A percentile compares a stretch with the other conserved stretches of the same genome.
These are phyloP conservation scores for Okamejei kenojei DNA, from an alignment of 2,797 vertebrate species.

Conservation along the genomic window DNA sequence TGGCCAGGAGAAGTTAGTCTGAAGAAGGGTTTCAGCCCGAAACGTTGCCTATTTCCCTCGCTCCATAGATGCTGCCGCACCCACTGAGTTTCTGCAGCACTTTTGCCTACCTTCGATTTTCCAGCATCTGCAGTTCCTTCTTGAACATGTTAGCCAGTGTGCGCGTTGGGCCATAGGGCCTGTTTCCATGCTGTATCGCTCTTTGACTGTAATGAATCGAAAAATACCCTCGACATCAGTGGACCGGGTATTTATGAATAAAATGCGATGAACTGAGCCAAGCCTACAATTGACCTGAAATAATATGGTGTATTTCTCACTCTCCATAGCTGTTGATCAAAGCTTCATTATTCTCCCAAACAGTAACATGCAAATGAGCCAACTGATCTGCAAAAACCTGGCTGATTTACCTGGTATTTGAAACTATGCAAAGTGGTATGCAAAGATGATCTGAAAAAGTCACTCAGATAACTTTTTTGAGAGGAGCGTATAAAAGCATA, in stretches of 20 bases:
- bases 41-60: no score
- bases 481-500: not conserved
- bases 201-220: no score
- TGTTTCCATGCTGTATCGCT: no score
- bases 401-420: not conserved
- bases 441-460: not conserved
- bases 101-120: no score
- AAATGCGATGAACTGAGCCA: not conserved
- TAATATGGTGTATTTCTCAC: not conserved
- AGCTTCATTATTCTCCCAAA: not conserved
- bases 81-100: no score
- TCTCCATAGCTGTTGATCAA: not conserved
- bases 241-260: not conserved
- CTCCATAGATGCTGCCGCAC: no score
- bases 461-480: not conserved
- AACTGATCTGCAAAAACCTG: not conserved
- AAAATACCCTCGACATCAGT: not conserved
- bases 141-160: no score
- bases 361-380: not conserved
- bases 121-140: no score
- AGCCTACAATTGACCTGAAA: not conserved
- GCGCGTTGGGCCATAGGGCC: no score
- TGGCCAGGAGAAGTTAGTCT: no score
- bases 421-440: not conserved
- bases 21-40: no score